Evolutionary conservation across 2,113 vertebrate species (phyloP).

Genomic region (Paradoxurus hermaphroditus): DNA sequence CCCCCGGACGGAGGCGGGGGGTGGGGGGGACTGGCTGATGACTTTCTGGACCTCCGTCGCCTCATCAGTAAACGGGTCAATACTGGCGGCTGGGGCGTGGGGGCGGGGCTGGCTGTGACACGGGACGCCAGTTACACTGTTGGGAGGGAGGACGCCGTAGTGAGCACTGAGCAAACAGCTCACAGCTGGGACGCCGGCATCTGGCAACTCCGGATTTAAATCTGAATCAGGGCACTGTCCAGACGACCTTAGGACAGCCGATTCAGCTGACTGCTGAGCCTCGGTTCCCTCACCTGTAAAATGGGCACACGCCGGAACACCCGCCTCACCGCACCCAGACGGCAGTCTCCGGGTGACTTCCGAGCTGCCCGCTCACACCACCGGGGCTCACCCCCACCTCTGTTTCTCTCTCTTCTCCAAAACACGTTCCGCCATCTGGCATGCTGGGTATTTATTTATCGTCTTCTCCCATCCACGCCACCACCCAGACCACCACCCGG

Average conservation of each 20-base stretch:
- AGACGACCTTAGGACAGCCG: background rate
- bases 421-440: accelerated
- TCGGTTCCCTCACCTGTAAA: background rate
- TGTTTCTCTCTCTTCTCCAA: background rate
- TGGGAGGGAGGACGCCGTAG: accelerated
- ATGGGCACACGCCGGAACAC: accelerated
- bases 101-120: accelerated
- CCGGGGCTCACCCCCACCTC: background rate
- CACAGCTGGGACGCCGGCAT: accelerated
- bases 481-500: background rate
- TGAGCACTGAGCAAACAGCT: accelerated
- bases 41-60: background rate
- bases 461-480: accelerated
- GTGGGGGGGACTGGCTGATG: accelerated
- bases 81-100: background rate
- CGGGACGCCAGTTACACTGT: background rate
- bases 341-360: accelerated
- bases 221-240: background rate
- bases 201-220: background rate
- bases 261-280: background rate
- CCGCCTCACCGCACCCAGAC: accelerated
- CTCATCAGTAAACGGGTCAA: background rate
- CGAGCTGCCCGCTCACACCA: accelerated
- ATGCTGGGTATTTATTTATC: too few species aligned
- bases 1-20: accelerated